Percentiles rank a stretch among this genome's conserved stretches.
Conservation (phyloP, 2,888 invertebrate species). For the Rhagonycha fulva region DNA sequence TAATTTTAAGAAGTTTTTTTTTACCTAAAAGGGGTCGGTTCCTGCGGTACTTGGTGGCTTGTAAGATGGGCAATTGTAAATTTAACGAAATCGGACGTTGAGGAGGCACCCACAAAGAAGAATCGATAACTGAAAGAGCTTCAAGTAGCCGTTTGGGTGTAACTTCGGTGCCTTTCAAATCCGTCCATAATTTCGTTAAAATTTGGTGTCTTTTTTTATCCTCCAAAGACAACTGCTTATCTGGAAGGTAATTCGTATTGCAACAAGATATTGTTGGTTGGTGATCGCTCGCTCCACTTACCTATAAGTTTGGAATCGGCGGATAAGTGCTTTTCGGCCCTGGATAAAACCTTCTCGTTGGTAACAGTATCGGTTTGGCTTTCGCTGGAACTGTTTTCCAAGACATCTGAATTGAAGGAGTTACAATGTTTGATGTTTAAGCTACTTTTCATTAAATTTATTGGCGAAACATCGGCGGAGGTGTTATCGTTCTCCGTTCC, state of each 20-base stretch:
- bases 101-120: constrained; percentile 70
- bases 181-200: constrained; percentile 67
- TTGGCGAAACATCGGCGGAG: constrained; percentile 41
- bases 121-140: constrained; percentile 68
- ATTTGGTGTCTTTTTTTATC: constrained; percentile 68
- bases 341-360: constrained; percentile 39
- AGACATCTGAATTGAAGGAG: constrained; percentile 53
- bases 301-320: constrained; percentile 49
- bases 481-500: constrained; percentile 35
- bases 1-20: not conserved
- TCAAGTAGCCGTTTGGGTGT: constrained; percentile 66
- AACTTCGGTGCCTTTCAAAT: constrained; percentile 66
- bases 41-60: constrained; percentile 54
- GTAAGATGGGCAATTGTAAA: constrained; percentile 66
- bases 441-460: constrained; percentile 42
- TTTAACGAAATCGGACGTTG: constrained; percentile 72
- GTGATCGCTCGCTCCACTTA: constrained; percentile 25
- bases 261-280: not conserved
- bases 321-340: constrained; percentile 48
- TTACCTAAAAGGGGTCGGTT: constrained; percentile 56
- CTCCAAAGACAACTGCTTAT: constrained; percentile 63
- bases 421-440: constrained; percentile 52
- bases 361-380: constrained; percentile 28
- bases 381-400: constrained; percentile 37
- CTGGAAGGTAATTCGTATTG: constrained; percentile 39